Percentiles rank a stretch among this genome's conserved stretches.
These are phyloP conservation scores for Orthonevra nobilis DNA, from an alignment of 2,888 invertebrate genomes.

Conservation along the genomic window DNA sequence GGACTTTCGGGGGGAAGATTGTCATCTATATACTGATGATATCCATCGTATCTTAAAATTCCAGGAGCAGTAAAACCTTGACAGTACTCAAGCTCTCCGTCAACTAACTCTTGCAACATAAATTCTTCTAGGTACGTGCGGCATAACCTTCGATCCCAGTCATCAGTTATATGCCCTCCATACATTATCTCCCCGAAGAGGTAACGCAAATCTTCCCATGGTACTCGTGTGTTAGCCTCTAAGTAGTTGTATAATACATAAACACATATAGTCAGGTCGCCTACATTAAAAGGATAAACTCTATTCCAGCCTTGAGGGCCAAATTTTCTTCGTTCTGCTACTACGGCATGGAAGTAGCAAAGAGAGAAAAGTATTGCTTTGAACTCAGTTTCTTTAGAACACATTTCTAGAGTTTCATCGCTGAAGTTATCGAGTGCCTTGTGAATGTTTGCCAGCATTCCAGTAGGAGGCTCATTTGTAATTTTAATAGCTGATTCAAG, in stretches of 20 bases:
- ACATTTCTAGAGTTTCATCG: conserved; percentile 95
- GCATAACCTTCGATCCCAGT: conserved; percentile 95
- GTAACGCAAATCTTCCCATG: conserved; percentile 97
- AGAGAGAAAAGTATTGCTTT: conserved; percentile 93
- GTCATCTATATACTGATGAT: conserved; percentile 94
- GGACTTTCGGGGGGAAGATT: conserved; percentile 93
- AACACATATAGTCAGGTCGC: conserved; percentile 95
- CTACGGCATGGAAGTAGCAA: conserved; percentile 97
- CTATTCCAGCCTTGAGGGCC: conserved; percentile 81
- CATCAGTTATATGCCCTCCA: conserved; percentile 97
- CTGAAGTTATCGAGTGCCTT: conserved; percentile 95
- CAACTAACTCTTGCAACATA: conserved; percentile 92
- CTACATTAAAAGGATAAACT: conserved; percentile 89
- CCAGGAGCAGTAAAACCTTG: conserved; percentile 93
- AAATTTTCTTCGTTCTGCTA: conserved; percentile 95
- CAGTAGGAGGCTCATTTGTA: conserved; percentile 97
- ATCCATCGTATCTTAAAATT: conserved; percentile 91
- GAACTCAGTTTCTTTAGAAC: conserved; percentile 95
- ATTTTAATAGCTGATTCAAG: conserved; percentile 96
- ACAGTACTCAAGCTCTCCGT: conserved; percentile 91
- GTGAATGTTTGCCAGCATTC: conserved; percentile 96
- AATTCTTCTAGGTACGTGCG: conserved; percentile 92
- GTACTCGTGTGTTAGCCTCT: conserved; percentile 92
- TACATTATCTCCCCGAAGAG: conserved; percentile 99
- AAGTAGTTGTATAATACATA: conserved; percentile 94